Conservation (phyloP, 2,888 invertebrate species). For the Oligia fasciuncula region DNA sequence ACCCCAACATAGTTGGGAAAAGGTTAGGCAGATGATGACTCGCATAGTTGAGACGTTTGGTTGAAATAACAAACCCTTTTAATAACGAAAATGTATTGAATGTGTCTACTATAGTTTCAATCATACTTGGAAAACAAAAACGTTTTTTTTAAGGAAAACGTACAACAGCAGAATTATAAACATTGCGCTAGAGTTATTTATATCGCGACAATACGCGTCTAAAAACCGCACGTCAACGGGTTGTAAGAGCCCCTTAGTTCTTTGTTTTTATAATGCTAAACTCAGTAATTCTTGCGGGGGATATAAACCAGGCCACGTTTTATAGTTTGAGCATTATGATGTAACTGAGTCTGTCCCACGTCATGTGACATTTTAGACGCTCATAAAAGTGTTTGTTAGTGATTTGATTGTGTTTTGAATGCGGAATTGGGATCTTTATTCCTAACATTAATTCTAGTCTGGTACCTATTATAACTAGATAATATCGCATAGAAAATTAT, state of each 20-base stretch:
- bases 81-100: too few relatives aligned
- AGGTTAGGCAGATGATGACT: not conserved
- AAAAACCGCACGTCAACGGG: constrained; percentile 15
- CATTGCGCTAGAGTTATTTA: not conserved
- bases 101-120: not conserved
- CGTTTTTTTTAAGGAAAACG: not conserved
- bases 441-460: too few relatives aligned
- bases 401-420: constrained; percentile 21
- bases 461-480: not conserved
- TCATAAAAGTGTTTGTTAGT: constrained; percentile 24
- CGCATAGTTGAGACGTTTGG: not conserved
- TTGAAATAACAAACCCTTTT: not conserved
- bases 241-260: constrained; percentile 12
- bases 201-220: not conserved
- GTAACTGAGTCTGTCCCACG: constrained; percentile 8
- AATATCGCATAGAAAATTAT: not conserved
- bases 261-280: constrained; percentile 30
- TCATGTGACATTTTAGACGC: constrained; percentile 42
- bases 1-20: too few relatives aligned
- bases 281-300: constrained; percentile 21
- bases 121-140: not conserved
- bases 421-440: constrained; percentile 15
- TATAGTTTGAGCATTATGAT: constrained; percentile 39
- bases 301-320: constrained; percentile 38
- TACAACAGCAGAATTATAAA: too few relatives aligned